Evolutionary conservation across 2,113 vertebrate species (phyloP).

Genomic region (Brachyhypopomus occidentalis): DNA sequence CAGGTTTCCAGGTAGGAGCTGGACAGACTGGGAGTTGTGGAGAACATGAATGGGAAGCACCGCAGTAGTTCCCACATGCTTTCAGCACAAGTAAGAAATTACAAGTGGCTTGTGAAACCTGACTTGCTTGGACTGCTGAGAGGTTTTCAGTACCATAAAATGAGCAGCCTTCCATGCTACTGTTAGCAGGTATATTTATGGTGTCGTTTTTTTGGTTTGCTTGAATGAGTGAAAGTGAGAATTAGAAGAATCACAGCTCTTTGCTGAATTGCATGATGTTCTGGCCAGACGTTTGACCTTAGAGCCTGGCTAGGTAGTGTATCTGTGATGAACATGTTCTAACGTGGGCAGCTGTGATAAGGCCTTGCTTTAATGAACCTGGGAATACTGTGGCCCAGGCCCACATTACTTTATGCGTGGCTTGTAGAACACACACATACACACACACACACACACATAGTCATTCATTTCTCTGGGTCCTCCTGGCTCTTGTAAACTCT

Average conservation of each 20-base stretch:
- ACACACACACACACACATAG: background rate
- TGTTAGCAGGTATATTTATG: slow-evolving; percentile 30
- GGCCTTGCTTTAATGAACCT: slow-evolving; percentile 13
- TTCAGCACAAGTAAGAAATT: background rate
- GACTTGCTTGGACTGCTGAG: slow-evolving; percentile 3
- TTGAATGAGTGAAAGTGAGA: slow-evolving; percentile 26
- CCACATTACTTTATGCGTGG: background rate
- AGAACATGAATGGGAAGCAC: too few species aligned
- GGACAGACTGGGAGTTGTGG: too few species aligned
- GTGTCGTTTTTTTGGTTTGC: background rate
- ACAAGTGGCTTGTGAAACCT: background rate
- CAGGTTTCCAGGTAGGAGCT: too few species aligned
- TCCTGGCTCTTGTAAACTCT: slow-evolving; percentile 20
- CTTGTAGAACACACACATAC: background rate
- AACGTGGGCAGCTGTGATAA: background rate
- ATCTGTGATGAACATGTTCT: slow-evolving; percentile 27
- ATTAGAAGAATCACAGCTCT: slow-evolving; percentile 12
- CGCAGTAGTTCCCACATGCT: background rate
- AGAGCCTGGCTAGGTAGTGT: background rate
- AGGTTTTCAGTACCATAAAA: slow-evolving; percentile 23
- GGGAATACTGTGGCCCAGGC: slow-evolving; percentile 17
- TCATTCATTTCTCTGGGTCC: slow-evolving; percentile 10
- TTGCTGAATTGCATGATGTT: slow-evolving; percentile 23
- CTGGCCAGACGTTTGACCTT: slow-evolving; percentile 41
- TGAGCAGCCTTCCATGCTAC: background rate